Conservation (phyloP, 2,797 vertebrate genomes). For the Rhynchonycteris naso region DNA sequence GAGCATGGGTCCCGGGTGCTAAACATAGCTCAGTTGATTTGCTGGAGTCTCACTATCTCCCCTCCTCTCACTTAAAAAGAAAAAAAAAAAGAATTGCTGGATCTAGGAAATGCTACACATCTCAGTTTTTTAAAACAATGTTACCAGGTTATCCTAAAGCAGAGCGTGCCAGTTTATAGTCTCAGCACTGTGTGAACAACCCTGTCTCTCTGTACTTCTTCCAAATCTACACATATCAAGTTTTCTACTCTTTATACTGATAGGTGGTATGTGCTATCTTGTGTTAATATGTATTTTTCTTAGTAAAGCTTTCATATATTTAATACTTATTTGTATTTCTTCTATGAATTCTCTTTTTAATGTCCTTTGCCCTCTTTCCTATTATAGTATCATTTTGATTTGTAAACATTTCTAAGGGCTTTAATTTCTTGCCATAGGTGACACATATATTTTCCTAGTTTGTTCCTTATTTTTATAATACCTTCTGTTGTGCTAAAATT, state of each 20-base stretch:
- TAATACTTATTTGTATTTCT: constrained; percentile 50
- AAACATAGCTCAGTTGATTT: too few species aligned
- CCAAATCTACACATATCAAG: not conserved
- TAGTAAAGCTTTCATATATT: constrained; percentile 37
- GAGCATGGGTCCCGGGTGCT: too few species aligned
- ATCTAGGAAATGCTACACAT: not conserved
- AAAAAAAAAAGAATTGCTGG: not conserved
- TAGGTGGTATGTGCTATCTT: not conserved
- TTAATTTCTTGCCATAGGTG: constrained; percentile 31
- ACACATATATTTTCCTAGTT: constrained; percentile 4
- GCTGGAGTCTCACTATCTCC: too few species aligned
- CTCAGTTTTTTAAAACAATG: not conserved
- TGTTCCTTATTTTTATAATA: constrained; percentile 12
- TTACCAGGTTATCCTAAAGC: not conserved
- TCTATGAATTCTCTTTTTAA: constrained; percentile 41
- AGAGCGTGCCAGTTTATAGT: not conserved
- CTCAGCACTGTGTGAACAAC: not conserved
- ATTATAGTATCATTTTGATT: constrained; percentile 35
- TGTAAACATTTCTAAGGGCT: not conserved
- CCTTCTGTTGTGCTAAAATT: constrained; percentile 21
- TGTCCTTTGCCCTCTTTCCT: not conserved
- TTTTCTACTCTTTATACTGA: not conserved
- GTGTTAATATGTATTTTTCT: constrained; percentile 22
- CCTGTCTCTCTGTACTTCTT: not conserved
- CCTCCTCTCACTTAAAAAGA: too few species aligned